A percentile compares a stretch with the other conserved stretches of the same genome.
Evolutionary conservation across 1,140 invertebrate genomes (phyloP).

Genomic region (Pemphigus obesinymphae): DNA sequence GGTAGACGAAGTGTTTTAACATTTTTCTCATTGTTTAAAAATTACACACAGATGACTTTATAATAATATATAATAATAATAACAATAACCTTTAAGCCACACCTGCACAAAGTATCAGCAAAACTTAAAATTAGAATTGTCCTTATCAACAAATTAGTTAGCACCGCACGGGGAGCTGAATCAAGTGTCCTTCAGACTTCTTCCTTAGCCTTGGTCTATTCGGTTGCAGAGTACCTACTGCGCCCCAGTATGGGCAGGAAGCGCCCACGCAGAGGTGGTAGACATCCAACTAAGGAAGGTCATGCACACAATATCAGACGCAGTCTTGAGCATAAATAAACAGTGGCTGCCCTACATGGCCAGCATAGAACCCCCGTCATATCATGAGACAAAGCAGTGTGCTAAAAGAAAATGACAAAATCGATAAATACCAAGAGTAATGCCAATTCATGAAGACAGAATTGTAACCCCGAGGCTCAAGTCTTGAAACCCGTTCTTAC

Average conservation of each 20-base stretch:
- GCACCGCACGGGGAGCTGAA: not conserved
- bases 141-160: slow-evolving; percentile 28
- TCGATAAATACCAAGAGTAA: not conserved
- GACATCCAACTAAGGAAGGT: slow-evolving; percentile 25
- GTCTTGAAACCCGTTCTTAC: not conserved
- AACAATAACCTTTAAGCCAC: slow-evolving; percentile 10
- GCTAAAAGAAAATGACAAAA: not conserved
- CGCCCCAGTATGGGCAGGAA: slow-evolving; percentile 12
- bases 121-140: slow-evolving; percentile 41
- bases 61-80: no score
- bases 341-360: slow-evolving; percentile 47
- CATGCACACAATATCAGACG: not conserved
- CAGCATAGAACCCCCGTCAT: no score
- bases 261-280: not conserved
- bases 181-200: not conserved
- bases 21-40: no score
- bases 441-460: not conserved
- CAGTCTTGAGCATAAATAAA: slow-evolving; percentile 11
- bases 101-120: slow-evolving; percentile 10
- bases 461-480: not conserved
- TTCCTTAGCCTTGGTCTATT: not conserved
- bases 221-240: slow-evolving; percentile 40
- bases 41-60: no score
- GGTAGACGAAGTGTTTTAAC: no score
- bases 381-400: slow-evolving; percentile 8